phyloP scores from a whole-genome alignment of 2,113 vertebrate species.

The Laticauda laticaudata region DNA sequence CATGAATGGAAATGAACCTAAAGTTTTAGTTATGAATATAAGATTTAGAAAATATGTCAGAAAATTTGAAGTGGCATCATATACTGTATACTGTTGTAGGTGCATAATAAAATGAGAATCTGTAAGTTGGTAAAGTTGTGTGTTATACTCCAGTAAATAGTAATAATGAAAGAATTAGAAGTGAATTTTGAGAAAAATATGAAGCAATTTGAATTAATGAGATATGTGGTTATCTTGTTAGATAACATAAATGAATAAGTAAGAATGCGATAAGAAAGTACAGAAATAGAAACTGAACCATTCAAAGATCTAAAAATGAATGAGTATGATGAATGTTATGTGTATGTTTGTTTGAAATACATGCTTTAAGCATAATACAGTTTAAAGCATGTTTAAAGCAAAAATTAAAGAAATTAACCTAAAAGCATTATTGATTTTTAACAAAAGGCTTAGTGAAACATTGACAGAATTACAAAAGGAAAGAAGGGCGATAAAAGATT shows the following conservation, averaged over 20 bases:
- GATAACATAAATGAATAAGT: background rate
- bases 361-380: background rate
- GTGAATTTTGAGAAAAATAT: background rate
- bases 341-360: background rate
- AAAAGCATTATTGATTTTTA: background rate
- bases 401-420: background rate
- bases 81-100: background rate
- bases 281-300: background rate
- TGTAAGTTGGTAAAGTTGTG: background rate
- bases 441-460: background rate
- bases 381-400: background rate
- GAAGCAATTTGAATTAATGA: background rate
- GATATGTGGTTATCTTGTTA: background rate
- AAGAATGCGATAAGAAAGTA: background rate
- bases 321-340: background rate
- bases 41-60: background rate
- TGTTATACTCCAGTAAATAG: background rate
- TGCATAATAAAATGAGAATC: background rate
- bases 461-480: background rate
- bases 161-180: background rate
- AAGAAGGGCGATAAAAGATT: background rate
- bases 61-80: background rate
- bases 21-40: background rate
- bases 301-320: background rate
- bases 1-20: background rate